Evolutionary conservation across 2,888 invertebrate genomes (phyloP), one percentile per base, ranked within the genome.

Genomic region (Orchestes rusci): DNA sequence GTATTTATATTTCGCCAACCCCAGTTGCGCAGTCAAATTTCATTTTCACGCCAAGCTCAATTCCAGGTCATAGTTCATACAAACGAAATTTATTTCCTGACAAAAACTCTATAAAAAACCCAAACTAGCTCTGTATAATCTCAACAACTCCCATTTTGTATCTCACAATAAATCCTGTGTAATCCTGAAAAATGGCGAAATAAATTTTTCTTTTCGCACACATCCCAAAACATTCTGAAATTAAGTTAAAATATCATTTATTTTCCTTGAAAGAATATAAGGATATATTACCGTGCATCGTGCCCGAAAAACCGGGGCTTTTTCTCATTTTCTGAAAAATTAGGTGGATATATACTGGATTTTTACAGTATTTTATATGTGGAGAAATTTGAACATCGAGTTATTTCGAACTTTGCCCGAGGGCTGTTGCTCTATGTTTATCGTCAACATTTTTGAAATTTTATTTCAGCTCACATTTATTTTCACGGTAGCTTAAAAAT

Each of bases 171-270:
- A 36, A 23, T 12, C 36, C 29, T 32, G 13, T 32, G 37, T 47
- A 47, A 47, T 47, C 47, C 30, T 31, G 47, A 47, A 47, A 47
- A 47, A 47, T 47, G 35, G 47, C 39, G 35, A 30, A 29, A 43
- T 47, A 47, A 47, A 47, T 47, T 47, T 47, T 47, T 43, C 43
- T 42, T 39, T 31, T 37, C 43, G 23, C 43, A 47, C 43, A 42
- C 39, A 34, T 43, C 31, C 42, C 39, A 15, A 39, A 43, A 43
- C 39, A 39, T 43, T 31, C 47, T 28, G 30, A 47, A 47, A 47
- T 47, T 47, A 47, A 47, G 47, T 47, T 47, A 47, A 47, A 47
- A 47, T 47, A 39, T 43, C 47, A 47, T 47, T 47, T 47, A 43
- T 47, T 47, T 43, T 47, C 47, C 43, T 35, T 28, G 39, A 36